Percentiles rank a stretch among this genome's conserved stretches.
phyloP scores from a whole-genome alignment of 2,113 vertebrate genomes.

The Delphinus delphis region DNA sequence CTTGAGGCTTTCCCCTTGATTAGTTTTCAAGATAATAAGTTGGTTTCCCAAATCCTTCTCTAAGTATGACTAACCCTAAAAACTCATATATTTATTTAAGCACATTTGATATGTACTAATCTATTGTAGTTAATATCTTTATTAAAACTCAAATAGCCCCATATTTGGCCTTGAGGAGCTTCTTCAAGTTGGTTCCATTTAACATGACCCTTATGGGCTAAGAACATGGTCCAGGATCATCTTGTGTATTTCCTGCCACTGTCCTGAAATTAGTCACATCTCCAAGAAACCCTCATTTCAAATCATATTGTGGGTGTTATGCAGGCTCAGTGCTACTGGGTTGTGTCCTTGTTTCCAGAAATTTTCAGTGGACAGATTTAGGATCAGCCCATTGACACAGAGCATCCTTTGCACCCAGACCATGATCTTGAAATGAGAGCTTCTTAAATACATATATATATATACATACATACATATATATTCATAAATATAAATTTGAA shows the following conservation, averaged over 20 bases:
- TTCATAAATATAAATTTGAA: neutral
- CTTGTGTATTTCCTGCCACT: neutral
- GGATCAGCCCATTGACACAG: neutral
- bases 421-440: neutral
- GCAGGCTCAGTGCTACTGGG: neutral
- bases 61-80: neutral
- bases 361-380: neutral
- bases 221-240: neutral
- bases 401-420: neutral
- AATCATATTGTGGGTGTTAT: neutral
- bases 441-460: neutral
- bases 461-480: neutral
- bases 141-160: neutral
- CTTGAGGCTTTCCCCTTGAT: neutral
- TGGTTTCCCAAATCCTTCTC: neutral
- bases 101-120: neutral
- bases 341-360: neutral
- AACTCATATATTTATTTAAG: neutral
- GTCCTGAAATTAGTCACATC: neutral
- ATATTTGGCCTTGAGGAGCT: neutral
- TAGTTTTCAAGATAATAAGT: neutral
- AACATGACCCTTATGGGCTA: neutral
- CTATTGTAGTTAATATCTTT: neutral
- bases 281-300: neutral
- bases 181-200: neutral